Evolutionary conservation across 2,888 invertebrate genomes (phyloP), one percentile per base, ranked within the genome.

Genomic region (Xiphydria camelus): DNA sequence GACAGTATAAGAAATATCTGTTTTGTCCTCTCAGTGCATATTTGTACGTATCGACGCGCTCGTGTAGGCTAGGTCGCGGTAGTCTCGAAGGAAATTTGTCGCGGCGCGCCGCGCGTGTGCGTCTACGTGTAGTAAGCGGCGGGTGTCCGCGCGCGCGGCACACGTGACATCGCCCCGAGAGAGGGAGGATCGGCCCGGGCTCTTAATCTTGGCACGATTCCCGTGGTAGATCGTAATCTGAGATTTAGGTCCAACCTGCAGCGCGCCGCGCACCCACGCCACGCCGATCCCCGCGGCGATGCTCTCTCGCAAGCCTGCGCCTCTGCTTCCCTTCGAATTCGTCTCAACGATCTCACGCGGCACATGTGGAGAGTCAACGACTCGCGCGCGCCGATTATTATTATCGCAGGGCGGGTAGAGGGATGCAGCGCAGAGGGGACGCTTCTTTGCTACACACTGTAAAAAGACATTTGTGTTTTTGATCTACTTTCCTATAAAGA

Each of bases 201-300:
- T 63, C 66, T 68, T 59, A 64, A 68, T 69, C 68, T 68, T 62
- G 54, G 53, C 62, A 59, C 59, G 55, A 61, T 61, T 57, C 59
- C 59, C 55, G 51, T 31, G 56, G 42, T 47, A 68, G 68, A 68
- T 69, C 61, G 65, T 68, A 69, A 69, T 67, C 67, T 62, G 65
- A 68, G 68, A 68, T 64, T 64, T 60, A 60, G 63, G 59, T 59
- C 53, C 53, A 47, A 47, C 53, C 55, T 47, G 51, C n/a, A n/a
- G n/a, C 45, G 52, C 48, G 54, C 59, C 57, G 40, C 38, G 63
- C 63, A 63, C 66, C 64, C 65, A 64, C 56, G 56, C 48, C 51
- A 55, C 51, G 45, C 41, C 49, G 51, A 47, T 45, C 41, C 23
- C 34, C 22, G 26, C 37, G 41, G 44, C 41, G 45, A 9, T 19